Base-by-base conservation (phyloP, 2,113 vertebrate species). In the Nestor notabilis region DNA sequence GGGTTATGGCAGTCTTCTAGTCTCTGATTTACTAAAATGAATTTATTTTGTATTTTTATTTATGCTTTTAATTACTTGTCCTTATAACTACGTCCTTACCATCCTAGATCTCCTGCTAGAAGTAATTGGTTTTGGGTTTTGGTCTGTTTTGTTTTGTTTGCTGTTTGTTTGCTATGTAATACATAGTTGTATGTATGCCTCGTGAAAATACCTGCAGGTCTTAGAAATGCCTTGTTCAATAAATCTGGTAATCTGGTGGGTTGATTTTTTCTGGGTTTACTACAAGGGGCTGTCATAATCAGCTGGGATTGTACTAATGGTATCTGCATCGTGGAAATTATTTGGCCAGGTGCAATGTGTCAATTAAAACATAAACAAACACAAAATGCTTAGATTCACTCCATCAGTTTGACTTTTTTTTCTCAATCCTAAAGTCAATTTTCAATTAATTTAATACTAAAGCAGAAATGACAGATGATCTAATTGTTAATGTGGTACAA, bases 401-500 rank as follows among this genome's bases (percentile, higher is more conserved):
- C 53, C 49, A 71, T 13, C 6, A 60, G 50, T 27, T 70, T 70
- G 68, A 1, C 12, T 56, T 94, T 84, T 69, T 90, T 93, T 91
- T 7, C 18, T 78, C 70, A 77, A 23, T 87, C 53, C 66, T 78
- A 69, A 65, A 90, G 72, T 94, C 86, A 91, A 79, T 81, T 65
- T 83, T 81, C 60, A 72, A 53, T 87, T 80, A 96, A 95, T 94
- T 94, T 91, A 95, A 95, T 93, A 65, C 74, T 44, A 88, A 94
- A 92, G 76, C 5, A 75, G 88, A 92, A 90, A 95, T 94, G 97
- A 97, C 95, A 96, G 97, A 58, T 93, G 55, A 82, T 19, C 41
- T 94, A 95, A 96, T 82, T 94, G 94, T 80, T 97, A 95, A 95
- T 93, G 52, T 95, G 92, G 79, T 96, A 90, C 83, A 91, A 95